Conservation (phyloP, 53 echinoderm and acorn worm genomes). For the Astropecten irregularis region DNA sequence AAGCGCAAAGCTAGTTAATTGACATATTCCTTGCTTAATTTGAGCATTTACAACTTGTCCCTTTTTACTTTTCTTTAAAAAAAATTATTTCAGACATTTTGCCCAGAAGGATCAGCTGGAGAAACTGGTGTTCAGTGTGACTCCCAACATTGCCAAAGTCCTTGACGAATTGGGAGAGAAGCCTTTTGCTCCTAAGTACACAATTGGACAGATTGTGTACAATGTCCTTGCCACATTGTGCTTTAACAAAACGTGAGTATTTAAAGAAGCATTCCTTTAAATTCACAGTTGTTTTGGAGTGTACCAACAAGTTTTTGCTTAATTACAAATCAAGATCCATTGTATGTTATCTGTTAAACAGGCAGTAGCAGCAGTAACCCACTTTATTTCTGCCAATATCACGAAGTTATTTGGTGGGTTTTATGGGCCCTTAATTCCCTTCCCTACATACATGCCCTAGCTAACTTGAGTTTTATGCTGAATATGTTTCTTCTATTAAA, state of each 20-base stretch:
- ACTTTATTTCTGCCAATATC: too few species aligned
- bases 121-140: slow-evolving; percentile 40
- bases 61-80: not conserved
- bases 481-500: too few species aligned
- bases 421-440: too few species aligned
- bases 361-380: too few species aligned
- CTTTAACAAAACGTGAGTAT: slow-evolving; percentile 53
- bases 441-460: too few species aligned
- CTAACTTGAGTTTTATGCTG: too few species aligned
- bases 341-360: not conserved
- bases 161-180: slow-evolving; percentile 37
- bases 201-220: slow-evolving; percentile 35
- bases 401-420: too few species aligned
- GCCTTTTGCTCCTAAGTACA: slow-evolving; percentile 54
- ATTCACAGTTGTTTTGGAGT: not conserved
- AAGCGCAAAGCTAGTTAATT: not conserved
- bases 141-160: slow-evolving; percentile 20
- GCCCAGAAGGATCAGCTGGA: slow-evolving; percentile 47
- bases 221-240: slow-evolving; percentile 54
- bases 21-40: too few species aligned
- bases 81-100: slow-evolving; percentile 29
- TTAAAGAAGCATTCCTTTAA: not conserved
- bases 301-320: too few species aligned
- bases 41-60: too few species aligned
- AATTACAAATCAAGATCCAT: not conserved